Percentiles rank a stretch among this genome's conserved stretches.
These are phyloP conservation scores for Lampropteryx suffumata DNA, from an alignment of 2,888 invertebrate genomes.

Conservation along the genomic window DNA sequence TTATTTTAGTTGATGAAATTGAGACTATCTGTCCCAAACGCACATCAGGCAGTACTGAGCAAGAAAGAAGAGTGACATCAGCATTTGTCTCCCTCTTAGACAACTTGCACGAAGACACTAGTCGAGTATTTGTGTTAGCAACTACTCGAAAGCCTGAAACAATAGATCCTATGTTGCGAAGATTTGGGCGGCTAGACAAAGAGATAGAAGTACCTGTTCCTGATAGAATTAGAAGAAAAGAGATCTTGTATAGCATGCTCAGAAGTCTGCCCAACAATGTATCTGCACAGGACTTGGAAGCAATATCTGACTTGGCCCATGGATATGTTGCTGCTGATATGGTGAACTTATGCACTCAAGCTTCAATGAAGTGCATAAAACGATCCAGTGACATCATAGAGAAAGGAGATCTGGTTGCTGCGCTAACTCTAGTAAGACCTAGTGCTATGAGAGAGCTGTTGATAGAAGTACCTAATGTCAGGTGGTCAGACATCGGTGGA, in stretches of 20 bases:
- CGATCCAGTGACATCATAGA: constrained; percentile 56
- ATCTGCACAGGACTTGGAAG: constrained; percentile 78
- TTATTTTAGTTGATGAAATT: constrained; percentile 93
- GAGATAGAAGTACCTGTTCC: constrained; percentile 92
- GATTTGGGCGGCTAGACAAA: constrained; percentile 91
- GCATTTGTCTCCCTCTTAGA: constrained; percentile 85
- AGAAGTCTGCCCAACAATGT: constrained; percentile 81
- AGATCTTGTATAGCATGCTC: constrained; percentile 87
- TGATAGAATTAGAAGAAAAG: constrained; percentile 83
- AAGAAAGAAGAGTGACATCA: constrained; percentile 88
- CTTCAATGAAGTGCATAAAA: constrained; percentile 85
- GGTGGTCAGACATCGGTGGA: constrained; percentile 97
- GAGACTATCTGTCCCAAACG: constrained; percentile 89
- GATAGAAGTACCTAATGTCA: constrained; percentile 93
- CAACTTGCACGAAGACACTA: constrained; percentile 75
- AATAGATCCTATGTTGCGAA: constrained; percentile 88
- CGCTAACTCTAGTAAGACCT: constrained; percentile 88
- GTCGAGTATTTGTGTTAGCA: constrained; percentile 87
- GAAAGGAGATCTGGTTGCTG: constrained; percentile 84
- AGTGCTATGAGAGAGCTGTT: constrained; percentile 96
- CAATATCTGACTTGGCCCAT: constrained; percentile 89
- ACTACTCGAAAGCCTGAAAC: constrained; percentile 90
- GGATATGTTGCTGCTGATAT: constrained; percentile 96
- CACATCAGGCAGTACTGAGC: constrained; percentile 83
- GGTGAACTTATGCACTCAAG: constrained; percentile 88